These are phyloP conservation scores for Conus ventricosus DNA, from an alignment of 1,140 invertebrate genomes.

Conservation along the genomic window DNA sequence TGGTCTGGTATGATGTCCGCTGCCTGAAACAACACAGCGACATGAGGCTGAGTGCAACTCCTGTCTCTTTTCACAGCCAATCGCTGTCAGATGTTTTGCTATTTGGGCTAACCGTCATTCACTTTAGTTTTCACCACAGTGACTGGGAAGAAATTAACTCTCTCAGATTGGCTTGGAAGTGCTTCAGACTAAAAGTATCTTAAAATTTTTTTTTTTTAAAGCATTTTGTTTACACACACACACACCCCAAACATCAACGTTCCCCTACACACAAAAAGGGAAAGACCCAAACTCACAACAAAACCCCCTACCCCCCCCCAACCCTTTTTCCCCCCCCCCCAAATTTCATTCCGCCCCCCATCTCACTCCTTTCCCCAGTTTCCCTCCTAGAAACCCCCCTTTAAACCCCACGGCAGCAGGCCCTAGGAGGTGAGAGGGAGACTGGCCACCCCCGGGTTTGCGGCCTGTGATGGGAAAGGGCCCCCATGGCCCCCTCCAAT, in stretches of 20 bases:
- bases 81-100: neutral
- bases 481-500: constrained; percentile 47
- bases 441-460: constrained; percentile 61
- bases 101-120: too few species aligned
- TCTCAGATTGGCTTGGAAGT: too few species aligned
- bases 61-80: neutral
- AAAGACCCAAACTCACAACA: neutral
- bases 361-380: too few species aligned
- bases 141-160: too few species aligned
- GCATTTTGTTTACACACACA: neutral
- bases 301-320: neutral
- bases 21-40: constrained; percentile 35
- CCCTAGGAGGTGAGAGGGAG: constrained; percentile 57
- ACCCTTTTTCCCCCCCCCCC: too few species aligned
- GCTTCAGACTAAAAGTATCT: too few species aligned
- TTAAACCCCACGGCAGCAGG: constrained; percentile 63
- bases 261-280: neutral
- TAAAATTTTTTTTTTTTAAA: too few species aligned
- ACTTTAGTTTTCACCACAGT: too few species aligned
- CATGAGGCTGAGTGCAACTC: too few species aligned
- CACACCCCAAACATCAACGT: too few species aligned
- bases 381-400: constrained; percentile 49
- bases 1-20: constrained; percentile 49
- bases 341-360: too few species aligned
- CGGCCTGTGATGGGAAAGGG: constrained; percentile 58